Conservation (phyloP, 2,797 vertebrate species). For the Caiman crocodilus region DNA sequence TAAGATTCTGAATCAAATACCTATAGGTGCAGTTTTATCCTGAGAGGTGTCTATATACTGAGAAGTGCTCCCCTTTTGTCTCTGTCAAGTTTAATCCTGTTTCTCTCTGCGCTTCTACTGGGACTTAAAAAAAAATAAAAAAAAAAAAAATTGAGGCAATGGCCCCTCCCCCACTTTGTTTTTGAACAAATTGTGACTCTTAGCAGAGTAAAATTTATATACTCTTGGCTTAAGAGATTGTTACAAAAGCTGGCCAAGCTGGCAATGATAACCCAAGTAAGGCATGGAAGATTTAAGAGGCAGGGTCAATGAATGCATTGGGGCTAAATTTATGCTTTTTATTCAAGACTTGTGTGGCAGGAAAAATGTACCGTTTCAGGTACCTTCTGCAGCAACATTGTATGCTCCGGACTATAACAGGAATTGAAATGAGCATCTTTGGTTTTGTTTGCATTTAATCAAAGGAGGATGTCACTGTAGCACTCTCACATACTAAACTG, state of each 20-base stretch:
- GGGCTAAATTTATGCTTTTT: constrained; percentile 73
- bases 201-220: constrained; percentile 72
- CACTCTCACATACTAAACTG: not conserved
- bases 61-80: constrained; percentile 60
- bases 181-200: constrained; percentile 74
- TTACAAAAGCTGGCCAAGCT: constrained; percentile 72
- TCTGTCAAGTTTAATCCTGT: constrained; percentile 45
- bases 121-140: constrained; percentile 12
- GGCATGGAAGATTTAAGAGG: constrained; percentile 74
- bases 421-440: not conserved
- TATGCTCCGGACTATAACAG: constrained; percentile 1
- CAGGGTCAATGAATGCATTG: constrained; percentile 64
- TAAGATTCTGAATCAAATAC: not conserved
- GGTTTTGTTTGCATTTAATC: not conserved
- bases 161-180: constrained; percentile 71
- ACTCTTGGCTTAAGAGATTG: constrained; percentile 73
- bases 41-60: constrained; percentile 19
- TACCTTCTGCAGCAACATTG: constrained; percentile 43
- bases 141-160: constrained; percentile 41
- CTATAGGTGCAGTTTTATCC: constrained; percentile 25
- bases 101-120: constrained; percentile 54
- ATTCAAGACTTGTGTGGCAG: constrained; percentile 58
- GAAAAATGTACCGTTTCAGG: constrained; percentile 39
- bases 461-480: not conserved
- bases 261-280: constrained; percentile 55